Conservation (phyloP, 2,113 vertebrate genomes). For the Setophaga kirtlandii region DNA sequence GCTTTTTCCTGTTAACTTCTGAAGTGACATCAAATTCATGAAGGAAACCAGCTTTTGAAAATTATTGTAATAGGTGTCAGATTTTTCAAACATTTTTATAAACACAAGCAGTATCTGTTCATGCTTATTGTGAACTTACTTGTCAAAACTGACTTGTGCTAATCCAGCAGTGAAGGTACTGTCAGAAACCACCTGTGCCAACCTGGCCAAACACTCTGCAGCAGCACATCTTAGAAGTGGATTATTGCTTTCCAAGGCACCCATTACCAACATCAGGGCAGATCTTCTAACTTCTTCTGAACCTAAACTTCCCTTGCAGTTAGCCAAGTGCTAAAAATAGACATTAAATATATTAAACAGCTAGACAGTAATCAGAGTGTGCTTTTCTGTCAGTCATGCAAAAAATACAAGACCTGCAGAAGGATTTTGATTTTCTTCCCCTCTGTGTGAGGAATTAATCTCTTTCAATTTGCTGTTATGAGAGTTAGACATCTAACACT, state of each 20-base stretch:
- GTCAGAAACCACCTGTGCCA: slow-evolving; percentile 87
- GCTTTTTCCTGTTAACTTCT: not conserved
- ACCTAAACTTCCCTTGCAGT: slow-evolving; percentile 74
- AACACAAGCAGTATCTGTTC: not conserved
- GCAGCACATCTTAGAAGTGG: slow-evolving; percentile 86
- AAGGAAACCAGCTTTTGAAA: not conserved
- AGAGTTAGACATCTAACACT: not conserved
- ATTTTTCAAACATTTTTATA: not conserved
- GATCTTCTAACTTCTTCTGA: slow-evolving; percentile 83
- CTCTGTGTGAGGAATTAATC: not conserved
- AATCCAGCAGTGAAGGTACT: slow-evolving; percentile 82
- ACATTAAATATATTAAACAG: not conserved
- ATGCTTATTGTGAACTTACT: slow-evolving; percentile 73
- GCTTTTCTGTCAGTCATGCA: not conserved
- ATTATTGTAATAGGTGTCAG: not conserved
- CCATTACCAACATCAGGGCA: slow-evolving; percentile 79
- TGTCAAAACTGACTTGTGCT: slow-evolving; percentile 91
- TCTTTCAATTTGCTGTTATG: not conserved
- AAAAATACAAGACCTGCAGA: not conserved
- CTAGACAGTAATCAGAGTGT: not conserved
- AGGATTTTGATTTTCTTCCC: not conserved
- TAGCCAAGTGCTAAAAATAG: slow-evolving; percentile 75
- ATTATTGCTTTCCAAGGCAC: slow-evolving; percentile 85
- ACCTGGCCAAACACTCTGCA: slow-evolving; percentile 85
- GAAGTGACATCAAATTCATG: not conserved